Base-by-base conservation (phyloP, 1,140 invertebrate species). In the Euwallacea fornicatus region DNA sequence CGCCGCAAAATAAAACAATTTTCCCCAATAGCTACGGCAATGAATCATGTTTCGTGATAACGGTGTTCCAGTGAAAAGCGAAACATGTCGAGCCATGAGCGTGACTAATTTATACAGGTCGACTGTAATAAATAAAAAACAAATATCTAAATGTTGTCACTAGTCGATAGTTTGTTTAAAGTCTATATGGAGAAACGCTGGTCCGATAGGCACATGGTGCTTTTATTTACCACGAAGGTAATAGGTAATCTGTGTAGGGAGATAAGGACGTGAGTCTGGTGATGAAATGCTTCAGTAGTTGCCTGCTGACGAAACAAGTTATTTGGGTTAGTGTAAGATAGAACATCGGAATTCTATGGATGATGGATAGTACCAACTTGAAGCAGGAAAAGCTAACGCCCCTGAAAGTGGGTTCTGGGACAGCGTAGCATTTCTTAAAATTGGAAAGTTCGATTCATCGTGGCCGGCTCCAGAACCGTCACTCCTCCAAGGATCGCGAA, bases 31-130 rank as follows among this genome's bases (percentile, higher is more conserved):
- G 21, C 21, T 33, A 33, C 21, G 41, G 54, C 54, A 66, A 66
- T 66, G 64, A 66, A 66, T 66, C 64, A 66, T 66, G 54, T 66
- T 66, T 66, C 64, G 64, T 66, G 64, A 66, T 66, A 66, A 66
- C 53, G 41, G 21, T 58, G 21, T 66, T 66, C 13, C 64, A 56
- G 44, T 56, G 64, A 66, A 66, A 66, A 56, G 53, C 54, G 64
- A 66, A 66, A 66, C 54, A 56, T 66, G 64, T 58, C 54, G 47
- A 66, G 33, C 42, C 7, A 58, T 11, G 43, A 33, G 64, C 64
- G 53, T 66, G 64, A 66, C 64, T 66, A 66, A 66, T 66, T 66
- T 66, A 43, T 56, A 66, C 64, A 66, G 64, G 64, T 66, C 43
- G 53, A 53, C 63, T 65, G 15, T 65, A 33, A 54, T 65, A 65